Percentiles rank a stretch among this genome's conserved stretches.
Conservation (phyloP, 1,140 invertebrate species). For the Dendroctonus ponderosae region DNA sequence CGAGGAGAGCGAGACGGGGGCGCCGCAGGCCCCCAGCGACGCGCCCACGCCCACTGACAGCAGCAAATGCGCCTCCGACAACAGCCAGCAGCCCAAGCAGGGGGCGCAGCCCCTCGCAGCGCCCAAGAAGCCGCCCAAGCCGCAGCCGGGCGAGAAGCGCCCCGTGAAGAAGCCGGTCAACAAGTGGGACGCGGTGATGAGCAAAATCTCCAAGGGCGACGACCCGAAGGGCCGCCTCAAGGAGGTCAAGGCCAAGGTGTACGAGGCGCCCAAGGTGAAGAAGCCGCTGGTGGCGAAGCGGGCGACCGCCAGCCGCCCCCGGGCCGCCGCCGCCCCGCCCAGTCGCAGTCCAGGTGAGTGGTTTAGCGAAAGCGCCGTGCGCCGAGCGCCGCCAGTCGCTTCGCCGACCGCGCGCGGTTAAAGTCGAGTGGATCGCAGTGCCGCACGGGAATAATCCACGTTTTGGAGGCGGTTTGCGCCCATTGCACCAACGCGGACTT, state of each 20-base stretch:
- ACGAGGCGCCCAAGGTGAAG: constrained; percentile 31
- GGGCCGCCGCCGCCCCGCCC: no score
- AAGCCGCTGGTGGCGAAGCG: no score
- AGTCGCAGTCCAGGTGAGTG: no score
- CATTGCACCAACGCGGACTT: no score
- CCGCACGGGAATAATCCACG: no score
- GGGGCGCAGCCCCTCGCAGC: constrained; percentile 16
- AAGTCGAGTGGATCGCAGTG: no score
- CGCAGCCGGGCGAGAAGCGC: constrained; percentile 43
- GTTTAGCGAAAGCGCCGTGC: no score
- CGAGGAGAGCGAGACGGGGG: constrained; percentile 45
- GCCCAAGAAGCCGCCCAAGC: constrained; percentile 60
- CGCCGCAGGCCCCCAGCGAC: background rate
- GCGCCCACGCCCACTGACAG: constrained; percentile 44
- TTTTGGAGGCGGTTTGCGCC: no score
- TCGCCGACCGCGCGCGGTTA: no score
- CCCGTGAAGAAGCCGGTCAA: constrained; percentile 50
- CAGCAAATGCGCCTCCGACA: constrained; percentile 47
- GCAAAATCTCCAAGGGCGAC: constrained; percentile 73
- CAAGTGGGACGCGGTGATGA: constrained; percentile 78
- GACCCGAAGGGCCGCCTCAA: constrained; percentile 67
- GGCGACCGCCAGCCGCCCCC: no score
- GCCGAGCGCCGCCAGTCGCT: no score
- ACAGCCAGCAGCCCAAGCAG: constrained; percentile 49
- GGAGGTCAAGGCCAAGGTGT: constrained; percentile 78